Conservation (phyloP, 2,888 invertebrate species). For the Gryllus longicercus region DNA sequence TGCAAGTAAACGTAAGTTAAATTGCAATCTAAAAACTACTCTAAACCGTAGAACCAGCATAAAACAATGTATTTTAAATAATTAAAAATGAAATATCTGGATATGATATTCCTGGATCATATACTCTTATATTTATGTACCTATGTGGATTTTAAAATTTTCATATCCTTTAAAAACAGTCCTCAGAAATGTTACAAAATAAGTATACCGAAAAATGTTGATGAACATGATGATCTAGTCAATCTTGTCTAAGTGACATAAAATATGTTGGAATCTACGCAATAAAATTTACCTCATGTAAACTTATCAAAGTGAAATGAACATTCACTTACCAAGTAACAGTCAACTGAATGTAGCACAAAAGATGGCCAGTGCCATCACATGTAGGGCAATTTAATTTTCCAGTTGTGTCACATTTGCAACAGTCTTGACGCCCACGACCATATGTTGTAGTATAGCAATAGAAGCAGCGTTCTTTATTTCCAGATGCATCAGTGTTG, state of each 20-base stretch:
- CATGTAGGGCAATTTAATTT: constrained; percentile 48
- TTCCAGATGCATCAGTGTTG: constrained; percentile 43
- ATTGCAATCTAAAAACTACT: background rate
- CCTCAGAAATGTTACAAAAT: too few species aligned
- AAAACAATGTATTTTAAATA: background rate
- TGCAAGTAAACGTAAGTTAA: constrained; percentile 38
- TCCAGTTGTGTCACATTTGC: constrained; percentile 48
- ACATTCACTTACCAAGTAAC: constrained; percentile 45
- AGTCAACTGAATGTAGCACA: constrained; percentile 50
- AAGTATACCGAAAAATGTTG: too few species aligned
- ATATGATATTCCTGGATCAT: background rate
- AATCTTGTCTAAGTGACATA: too few species aligned
- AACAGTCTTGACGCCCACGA: constrained; percentile 47
- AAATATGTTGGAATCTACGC: background rate
- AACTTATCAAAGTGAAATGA: background rate
- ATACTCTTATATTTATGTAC: too few species aligned
- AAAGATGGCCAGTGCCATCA: constrained; percentile 48
- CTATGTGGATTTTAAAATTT: too few species aligned
- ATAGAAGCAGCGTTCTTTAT: constrained; percentile 45
- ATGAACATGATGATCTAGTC: too few species aligned
- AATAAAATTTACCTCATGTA: background rate
- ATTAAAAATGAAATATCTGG: background rate
- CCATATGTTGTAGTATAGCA: constrained; percentile 46
- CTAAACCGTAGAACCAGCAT: background rate
- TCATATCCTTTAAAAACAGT: too few species aligned